A percentile compares a stretch with the other conserved stretches of the same genome.
Evolutionary conservation across 2,113 vertebrate species (phyloP).

Genomic region (Rhynchopsitta pachyrhyncha): DNA sequence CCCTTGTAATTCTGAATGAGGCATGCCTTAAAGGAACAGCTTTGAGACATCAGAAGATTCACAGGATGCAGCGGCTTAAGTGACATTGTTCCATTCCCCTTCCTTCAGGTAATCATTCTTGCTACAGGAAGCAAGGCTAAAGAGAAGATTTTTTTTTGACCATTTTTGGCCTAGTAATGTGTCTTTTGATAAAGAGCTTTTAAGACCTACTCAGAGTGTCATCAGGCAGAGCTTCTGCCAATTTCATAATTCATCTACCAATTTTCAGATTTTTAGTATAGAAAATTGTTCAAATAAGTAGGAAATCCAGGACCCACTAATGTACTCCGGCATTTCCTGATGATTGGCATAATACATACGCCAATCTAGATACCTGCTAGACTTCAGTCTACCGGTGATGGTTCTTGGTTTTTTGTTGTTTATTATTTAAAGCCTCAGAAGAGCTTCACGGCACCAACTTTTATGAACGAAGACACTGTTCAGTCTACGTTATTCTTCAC

Average conservation of each 20-base stretch:
- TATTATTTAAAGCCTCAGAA: neutral
- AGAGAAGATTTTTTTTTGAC: neutral
- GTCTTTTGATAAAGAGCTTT: neutral
- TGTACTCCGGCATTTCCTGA: neutral
- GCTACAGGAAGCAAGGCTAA: neutral
- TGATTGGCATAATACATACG: neutral
- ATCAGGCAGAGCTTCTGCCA: neutral
- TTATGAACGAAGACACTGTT: neutral
- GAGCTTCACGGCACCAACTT: neutral
- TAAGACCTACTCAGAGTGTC: neutral
- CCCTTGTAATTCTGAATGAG: neutral
- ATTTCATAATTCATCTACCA: neutral
- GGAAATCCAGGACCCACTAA: neutral
- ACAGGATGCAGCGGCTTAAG: neutral
- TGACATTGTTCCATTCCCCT: neutral
- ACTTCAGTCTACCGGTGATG: neutral
- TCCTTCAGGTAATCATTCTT: neutral
- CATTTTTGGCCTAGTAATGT: neutral
- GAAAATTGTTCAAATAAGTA: neutral
- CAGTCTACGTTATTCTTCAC: neutral
- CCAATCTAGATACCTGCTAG: neutral
- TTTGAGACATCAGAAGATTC: neutral
- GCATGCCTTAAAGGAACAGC: neutral
- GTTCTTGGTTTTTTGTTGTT: neutral
- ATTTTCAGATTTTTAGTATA: neutral